These are phyloP conservation scores for Dicerorhinus sumatrensis DNA, from an alignment of 2,113 vertebrate genomes.

Conservation along the genomic window DNA sequence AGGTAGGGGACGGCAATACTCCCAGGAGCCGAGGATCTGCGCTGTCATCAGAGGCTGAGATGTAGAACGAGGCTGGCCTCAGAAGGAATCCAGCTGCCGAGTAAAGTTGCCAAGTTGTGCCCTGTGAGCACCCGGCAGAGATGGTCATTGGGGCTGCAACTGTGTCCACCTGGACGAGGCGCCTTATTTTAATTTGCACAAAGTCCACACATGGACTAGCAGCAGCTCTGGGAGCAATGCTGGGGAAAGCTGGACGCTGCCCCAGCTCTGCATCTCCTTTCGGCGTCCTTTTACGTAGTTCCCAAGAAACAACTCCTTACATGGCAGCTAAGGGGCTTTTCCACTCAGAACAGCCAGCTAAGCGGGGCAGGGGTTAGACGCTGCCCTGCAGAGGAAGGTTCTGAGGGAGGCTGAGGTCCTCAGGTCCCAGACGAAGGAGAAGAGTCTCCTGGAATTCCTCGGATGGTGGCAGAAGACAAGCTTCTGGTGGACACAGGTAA, in stretches of 20 bases:
- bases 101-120: not conserved
- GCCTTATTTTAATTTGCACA: not conserved
- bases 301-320: not conserved
- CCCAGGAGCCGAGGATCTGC: not conserved
- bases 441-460: not conserved
- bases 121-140: not conserved
- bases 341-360: not conserved
- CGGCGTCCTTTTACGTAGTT: not conserved
- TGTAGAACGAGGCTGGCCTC: not conserved
- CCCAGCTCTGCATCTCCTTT: not conserved
- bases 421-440: not conserved
- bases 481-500: not conserved
- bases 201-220: not conserved
- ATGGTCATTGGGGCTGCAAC: too few species aligned
- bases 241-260: not conserved
- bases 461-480: not conserved
- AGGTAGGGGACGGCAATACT: not conserved
- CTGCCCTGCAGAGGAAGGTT: not conserved
- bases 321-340: not conserved
- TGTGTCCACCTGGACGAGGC: accelerated
- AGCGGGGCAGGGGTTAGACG: not conserved
- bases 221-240: accelerated
- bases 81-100: not conserved
- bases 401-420: not conserved
- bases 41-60: not conserved